phyloP scores from a whole-genome alignment of 2,888 invertebrate species.

The Hanleya hanleyi region DNA sequence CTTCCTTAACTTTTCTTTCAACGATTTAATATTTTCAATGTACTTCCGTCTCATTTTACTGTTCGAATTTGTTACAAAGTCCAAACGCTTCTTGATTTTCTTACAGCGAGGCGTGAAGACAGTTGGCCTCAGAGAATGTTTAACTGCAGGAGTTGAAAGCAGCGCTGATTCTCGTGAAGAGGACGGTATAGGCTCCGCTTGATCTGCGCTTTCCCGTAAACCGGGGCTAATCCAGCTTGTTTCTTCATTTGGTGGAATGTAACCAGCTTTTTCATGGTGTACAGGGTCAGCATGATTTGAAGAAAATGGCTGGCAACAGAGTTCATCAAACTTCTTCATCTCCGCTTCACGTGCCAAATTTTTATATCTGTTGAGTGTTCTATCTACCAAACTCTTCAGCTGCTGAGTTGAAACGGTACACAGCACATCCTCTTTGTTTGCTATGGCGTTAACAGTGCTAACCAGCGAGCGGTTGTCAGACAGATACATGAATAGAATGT shows the following conservation, averaged over 20 bases:
- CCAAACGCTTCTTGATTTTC: background rate
- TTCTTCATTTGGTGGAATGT: no score
- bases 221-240: no score
- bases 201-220: background rate
- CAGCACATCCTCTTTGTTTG: background rate
- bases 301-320: background rate
- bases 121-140: background rate
- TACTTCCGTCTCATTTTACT: slow-evolving; percentile 1
- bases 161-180: background rate
- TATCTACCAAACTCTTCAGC: background rate
- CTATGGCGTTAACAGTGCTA: slow-evolving; percentile 2
- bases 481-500: no score
- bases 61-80: background rate
- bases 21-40: background rate
- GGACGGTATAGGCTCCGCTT: background rate
- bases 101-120: slow-evolving; percentile 6
- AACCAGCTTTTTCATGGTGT: no score
- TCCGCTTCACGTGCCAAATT: background rate
- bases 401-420: background rate
- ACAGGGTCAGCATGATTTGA: background rate
- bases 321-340: slow-evolving; percentile 8
- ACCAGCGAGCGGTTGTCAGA: no score
- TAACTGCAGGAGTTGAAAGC: background rate
- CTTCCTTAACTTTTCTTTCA: slow-evolving; percentile 7
- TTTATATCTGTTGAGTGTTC: slow-evolving; percentile 2